Base-by-base conservation (phyloP, 64 coral and sea anemone species). In the Porites australiensis region DNA sequence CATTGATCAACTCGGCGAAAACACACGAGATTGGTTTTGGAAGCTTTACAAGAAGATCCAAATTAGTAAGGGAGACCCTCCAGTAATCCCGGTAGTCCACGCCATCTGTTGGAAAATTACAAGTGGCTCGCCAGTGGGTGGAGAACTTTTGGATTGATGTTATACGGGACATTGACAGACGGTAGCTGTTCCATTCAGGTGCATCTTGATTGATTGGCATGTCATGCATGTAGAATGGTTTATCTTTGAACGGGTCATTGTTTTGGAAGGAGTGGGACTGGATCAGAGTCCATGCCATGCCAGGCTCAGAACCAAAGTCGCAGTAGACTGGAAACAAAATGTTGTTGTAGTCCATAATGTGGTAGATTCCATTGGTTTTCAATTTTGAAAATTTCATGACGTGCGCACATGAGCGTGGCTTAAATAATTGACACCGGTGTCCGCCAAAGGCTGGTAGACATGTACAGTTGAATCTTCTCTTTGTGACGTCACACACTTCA, bases 401-500 rank as follows among this genome's bases (percentile, higher is more conserved):
- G n/a, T 77, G 48, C 20, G 52, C 19, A 20, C 74, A 77, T 20
- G 50, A 77, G 2, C 49, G 16, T 0, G 4, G 49, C 5, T 2
- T 2, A 16, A n/a, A 8, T n/a, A n/a, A n/a, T 77, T 77, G 74
- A 77, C 74, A 77, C 48, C 15, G 53, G 74, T 77, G 74, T 52
- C 74, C 74, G 44, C 12, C n/a, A 18, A 52, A 53, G 47, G 47
- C 74, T 6, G 12, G 5, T 20, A 18, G 47, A 19, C 74, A 77
- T 52, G 74, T 54, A 47, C 74, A 77, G 74, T 7, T 77, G 74
- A 51, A 77, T 77, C 74, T 16, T 21, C 74, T 50, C 8, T 77
- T 77, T 13, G 18, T 77, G 74, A 50, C 74, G 49, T 77, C 46
- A 77, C 74, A 77, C 16, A 77, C 74, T 14, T 52, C 74, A 77